phyloP scores from a whole-genome alignment of 1,140 invertebrate species.

The Cephus cinctus region DNA sequence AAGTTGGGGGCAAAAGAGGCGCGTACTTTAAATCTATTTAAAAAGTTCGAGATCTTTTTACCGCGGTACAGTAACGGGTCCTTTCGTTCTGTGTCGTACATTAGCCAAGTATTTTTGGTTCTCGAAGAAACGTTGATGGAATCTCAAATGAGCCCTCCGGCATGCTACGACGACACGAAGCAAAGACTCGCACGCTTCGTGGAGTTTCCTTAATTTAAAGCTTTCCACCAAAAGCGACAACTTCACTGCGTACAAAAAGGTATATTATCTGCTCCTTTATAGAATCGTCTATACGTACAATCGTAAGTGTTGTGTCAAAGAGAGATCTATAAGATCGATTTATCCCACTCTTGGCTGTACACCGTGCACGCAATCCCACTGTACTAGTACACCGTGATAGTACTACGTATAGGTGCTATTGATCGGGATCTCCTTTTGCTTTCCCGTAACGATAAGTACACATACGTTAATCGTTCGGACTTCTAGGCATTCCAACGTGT shows the following conservation, averaged over 20 bases:
- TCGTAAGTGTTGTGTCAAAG: no score
- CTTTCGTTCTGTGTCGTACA: conserved; percentile 35
- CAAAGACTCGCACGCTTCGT: conserved; percentile 4
- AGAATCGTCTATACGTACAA: no score
- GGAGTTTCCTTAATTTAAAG: conserved; percentile 16
- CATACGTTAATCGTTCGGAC: no score
- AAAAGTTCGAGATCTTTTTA: not conserved
- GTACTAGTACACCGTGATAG: no score
- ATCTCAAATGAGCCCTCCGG: conserved; percentile 19
- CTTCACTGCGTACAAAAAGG: conserved; percentile 16
- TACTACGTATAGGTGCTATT: no score
- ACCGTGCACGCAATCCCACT: no score
- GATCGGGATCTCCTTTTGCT: no score
- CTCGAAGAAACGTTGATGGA: conserved; percentile 19
- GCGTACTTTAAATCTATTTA: not conserved
- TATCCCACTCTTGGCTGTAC: no score
- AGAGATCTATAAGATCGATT: no score
- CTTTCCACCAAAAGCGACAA: not conserved
- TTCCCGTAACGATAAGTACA: no score
- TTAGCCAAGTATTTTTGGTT: conserved; percentile 37
- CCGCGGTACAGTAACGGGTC: conserved; percentile 30
- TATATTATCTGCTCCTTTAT: conserved; percentile 24
- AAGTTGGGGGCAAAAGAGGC: not conserved
- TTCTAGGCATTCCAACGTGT: conserved; percentile 39
- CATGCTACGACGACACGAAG: conserved; percentile 23